Conservation (phyloP, 2,797 vertebrate species). For the Sternotherus odoratus region DNA sequence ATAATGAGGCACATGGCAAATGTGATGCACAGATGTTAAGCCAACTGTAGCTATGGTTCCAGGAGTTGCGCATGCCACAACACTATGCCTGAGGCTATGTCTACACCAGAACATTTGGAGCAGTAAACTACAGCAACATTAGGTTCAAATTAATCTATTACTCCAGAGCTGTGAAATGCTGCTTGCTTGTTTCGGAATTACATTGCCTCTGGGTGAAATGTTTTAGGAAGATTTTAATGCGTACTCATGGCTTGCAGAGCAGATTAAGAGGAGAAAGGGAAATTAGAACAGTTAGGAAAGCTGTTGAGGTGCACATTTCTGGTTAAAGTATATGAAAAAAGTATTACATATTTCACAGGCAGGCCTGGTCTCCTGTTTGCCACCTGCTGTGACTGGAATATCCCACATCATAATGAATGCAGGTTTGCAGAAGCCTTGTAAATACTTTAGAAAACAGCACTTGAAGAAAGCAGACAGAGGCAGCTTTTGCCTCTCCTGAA, state of each 20-base stretch:
- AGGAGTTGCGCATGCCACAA: conserved; percentile 85
- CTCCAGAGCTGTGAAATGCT: conserved; percentile 90
- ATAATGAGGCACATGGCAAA: conserved; percentile 89
- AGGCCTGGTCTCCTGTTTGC: conserved; percentile 83
- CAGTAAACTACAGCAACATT: conserved; percentile 88
- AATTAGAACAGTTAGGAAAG: conserved; percentile 87
- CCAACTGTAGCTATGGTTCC: conserved; percentile 87
- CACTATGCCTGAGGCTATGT: conserved; percentile 86
- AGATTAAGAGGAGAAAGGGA: conserved; percentile 90
- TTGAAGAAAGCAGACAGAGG: conserved; percentile 85
- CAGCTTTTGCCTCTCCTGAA: conserved; percentile 68
- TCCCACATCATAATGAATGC: conserved; percentile 88
- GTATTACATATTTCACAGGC: conserved; percentile 89
- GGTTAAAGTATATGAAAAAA: conserved; percentile 89
- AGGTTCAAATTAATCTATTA: conserved; percentile 91
- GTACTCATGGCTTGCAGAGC: conserved; percentile 88
- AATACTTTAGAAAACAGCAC: conserved; percentile 87
- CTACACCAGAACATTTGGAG: conserved; percentile 89
- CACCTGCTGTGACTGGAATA: conserved; percentile 92
- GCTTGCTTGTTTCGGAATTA: conserved; percentile 89
- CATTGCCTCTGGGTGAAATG: conserved; percentile 86
- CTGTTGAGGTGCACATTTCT: conserved; percentile 85
- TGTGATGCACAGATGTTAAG: conserved; percentile 92
- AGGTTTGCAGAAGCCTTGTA: conserved; percentile 90
- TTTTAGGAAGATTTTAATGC: conserved; percentile 92